Evolutionary conservation across 1,140 invertebrate genomes (phyloP).

Genomic region (Chironomus striatipennis): DNA sequence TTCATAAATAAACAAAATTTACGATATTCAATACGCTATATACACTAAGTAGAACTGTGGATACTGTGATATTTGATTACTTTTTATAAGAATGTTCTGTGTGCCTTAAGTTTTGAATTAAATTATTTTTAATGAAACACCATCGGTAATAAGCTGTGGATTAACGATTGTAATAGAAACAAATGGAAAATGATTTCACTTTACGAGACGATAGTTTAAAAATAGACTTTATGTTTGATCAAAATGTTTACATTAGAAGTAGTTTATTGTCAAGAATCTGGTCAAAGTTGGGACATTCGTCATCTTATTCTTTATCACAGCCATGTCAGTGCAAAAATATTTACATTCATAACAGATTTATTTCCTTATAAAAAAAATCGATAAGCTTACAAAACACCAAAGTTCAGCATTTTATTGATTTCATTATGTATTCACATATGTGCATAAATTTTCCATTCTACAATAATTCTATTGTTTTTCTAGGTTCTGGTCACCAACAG

Average conservation of each 20-base stretch:
- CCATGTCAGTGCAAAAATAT: not conserved
- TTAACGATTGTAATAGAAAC: too few species aligned
- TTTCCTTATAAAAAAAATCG: too few species aligned
- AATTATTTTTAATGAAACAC: too few species aligned
- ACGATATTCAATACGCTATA: not conserved
- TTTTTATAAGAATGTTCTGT: not conserved
- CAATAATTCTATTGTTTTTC: not conserved
- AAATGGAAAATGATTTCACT: conserved; percentile 10
- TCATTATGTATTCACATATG: not conserved
- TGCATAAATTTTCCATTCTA: not conserved
- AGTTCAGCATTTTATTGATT: too few species aligned
- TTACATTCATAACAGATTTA: too few species aligned
- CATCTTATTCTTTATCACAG: not conserved
- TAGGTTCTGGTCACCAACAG: conserved; percentile 5
- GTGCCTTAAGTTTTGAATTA: not conserved
- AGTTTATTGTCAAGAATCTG: conserved; percentile 7
- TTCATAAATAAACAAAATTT: not conserved
- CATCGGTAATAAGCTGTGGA: too few species aligned
- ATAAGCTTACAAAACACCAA: too few species aligned
- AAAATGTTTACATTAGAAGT: conserved; percentile 14
- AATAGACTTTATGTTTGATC: conserved; percentile 9
- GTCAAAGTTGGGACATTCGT: not conserved
- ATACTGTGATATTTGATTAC: not conserved
- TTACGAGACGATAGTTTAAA: conserved; percentile 15
- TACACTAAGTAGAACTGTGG: not conserved